phyloP scores from a whole-genome alignment of 2,888 invertebrate genomes.

The Drosophila kambysellisi region DNA sequence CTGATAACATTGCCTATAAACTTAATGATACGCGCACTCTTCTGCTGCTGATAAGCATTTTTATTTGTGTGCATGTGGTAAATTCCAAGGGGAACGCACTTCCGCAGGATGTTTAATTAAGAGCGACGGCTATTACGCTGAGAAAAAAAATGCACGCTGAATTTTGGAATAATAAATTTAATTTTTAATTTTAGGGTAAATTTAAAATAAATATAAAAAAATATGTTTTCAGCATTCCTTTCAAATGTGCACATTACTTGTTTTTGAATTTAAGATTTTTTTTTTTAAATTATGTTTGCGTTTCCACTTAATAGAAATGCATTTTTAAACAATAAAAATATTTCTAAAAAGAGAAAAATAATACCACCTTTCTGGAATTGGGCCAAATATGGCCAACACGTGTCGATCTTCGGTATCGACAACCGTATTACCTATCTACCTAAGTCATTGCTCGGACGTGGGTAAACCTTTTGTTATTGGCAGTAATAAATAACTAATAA shows the following conservation, averaged over 20 bases:
- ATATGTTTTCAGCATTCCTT: not conserved
- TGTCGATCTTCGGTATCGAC: too few relatives aligned
- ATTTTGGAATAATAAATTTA: not conserved
- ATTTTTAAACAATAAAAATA: too few relatives aligned
- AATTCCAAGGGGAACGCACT: slow-evolving; percentile 13
- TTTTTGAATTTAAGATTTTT: not conserved
- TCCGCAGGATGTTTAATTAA: slow-evolving; percentile 60
- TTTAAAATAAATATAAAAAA: not conserved
- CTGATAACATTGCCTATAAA: slow-evolving; percentile 47
- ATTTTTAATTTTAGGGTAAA: not conserved
- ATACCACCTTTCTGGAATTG: too few relatives aligned
- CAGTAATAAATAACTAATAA: not conserved
- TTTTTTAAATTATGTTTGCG: too few relatives aligned
- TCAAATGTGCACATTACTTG: not conserved
- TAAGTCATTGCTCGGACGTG: not conserved
- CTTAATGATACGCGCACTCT: slow-evolving; percentile 18
- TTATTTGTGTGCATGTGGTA: not conserved
- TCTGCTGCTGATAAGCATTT: slow-evolving; percentile 31
- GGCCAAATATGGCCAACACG: too few relatives aligned
- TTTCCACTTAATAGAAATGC: too few relatives aligned
- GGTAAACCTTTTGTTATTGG: not conserved
- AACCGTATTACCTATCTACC: too few relatives aligned
- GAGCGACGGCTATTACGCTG: not conserved
- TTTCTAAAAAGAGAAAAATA: too few relatives aligned
- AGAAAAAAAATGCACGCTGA: not conserved